Percentiles rank a stretch among this genome's conserved stretches.
phyloP scores from a whole-genome alignment of 2,113 vertebrate genomes.

The Cyprinodon tularosa region DNA sequence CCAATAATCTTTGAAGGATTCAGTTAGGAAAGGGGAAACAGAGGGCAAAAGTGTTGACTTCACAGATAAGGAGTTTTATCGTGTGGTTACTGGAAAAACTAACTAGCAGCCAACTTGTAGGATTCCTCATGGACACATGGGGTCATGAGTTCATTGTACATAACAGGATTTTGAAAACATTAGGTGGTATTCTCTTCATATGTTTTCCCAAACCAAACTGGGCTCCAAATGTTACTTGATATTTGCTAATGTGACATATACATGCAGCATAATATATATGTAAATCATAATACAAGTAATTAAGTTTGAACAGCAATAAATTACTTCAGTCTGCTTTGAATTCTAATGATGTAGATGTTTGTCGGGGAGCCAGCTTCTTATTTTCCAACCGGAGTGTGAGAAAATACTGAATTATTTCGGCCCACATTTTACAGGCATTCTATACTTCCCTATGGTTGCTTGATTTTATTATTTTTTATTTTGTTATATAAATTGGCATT shows the following conservation, averaged over 20 bases:
- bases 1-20: too few species aligned
- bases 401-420: neutral
- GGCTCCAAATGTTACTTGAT: constrained; percentile 21
- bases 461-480: too few species aligned
- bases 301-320: constrained; percentile 14
- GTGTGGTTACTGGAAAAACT: too few species aligned
- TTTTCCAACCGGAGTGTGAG: neutral
- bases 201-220: neutral
- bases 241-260: constrained; percentile 15
- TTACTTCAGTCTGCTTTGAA: constrained; percentile 7
- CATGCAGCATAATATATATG: constrained; percentile 1
- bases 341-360: constrained; percentile 7
- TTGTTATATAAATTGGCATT: too few species aligned
- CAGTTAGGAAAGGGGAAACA: too few species aligned
- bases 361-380: neutral
- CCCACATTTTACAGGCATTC: too few species aligned
- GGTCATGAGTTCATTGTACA: neutral
- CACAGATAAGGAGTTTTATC: too few species aligned
- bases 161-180: neutral
- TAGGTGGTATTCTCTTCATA: neutral
- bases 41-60: too few species aligned
- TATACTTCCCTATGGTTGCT: too few species aligned
- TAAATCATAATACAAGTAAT: constrained; percentile 22
- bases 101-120: too few species aligned
- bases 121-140: too few species aligned